Conservation (phyloP, 2,888 invertebrate genomes). For the Diarsia rubi region DNA sequence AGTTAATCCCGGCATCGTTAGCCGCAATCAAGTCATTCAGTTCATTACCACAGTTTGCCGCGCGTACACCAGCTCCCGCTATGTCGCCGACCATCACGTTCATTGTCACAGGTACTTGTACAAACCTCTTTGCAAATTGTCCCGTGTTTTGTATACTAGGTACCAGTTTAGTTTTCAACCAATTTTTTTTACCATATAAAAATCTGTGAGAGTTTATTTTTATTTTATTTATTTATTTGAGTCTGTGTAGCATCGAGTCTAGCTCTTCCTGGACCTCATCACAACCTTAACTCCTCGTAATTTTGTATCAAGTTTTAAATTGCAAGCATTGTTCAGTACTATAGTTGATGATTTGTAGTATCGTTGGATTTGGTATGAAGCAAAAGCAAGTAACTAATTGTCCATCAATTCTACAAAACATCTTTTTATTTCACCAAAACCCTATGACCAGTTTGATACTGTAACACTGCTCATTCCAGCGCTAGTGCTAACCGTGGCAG, state of each 20-base stretch:
- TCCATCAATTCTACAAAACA: neutral
- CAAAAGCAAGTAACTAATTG: neutral
- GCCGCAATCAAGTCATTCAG: conserved; percentile 81
- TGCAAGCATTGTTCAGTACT: neutral
- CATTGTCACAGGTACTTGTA: conserved; percentile 75
- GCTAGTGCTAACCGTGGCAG: conserved; percentile 37
- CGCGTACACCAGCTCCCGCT: conserved; percentile 66
- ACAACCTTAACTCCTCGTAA: too few species aligned
- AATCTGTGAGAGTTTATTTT: too few species aligned
- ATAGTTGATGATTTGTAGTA: neutral
- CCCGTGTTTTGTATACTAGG: neutral
- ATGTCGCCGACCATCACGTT: conserved; percentile 73
- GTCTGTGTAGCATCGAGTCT: neutral
- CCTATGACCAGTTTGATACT: neutral
- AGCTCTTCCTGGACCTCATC: neutral
- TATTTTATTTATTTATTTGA: too few species aligned
- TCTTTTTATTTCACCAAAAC: neutral
- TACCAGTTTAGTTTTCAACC: neutral
- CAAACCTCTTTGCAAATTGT: conserved; percentile 8
- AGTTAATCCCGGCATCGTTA: conserved; percentile 73
- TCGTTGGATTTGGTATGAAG: neutral
- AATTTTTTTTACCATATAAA: neutral
- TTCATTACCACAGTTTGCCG: conserved; percentile 77
- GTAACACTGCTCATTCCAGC: conserved; percentile 17
- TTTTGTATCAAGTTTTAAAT: neutral